Percentiles rank a stretch among this genome's conserved stretches.
These are phyloP conservation scores for Nannospalax galili DNA, from an alignment of 2,113 vertebrate genomes.

Conservation along the genomic window DNA sequence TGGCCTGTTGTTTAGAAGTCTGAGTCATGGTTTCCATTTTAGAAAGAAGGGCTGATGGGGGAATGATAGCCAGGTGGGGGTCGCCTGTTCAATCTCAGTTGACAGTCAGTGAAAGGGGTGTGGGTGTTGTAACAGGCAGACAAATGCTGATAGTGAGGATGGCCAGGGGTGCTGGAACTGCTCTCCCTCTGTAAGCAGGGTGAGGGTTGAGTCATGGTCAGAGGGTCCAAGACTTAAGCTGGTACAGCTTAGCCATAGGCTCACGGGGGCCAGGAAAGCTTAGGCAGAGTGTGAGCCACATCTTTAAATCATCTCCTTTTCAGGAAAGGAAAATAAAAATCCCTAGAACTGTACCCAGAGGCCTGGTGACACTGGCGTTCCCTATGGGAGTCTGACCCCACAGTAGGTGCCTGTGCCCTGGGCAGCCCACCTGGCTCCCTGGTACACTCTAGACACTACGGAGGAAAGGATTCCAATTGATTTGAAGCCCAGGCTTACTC, in stretches of 20 bases:
- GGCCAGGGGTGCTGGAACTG: background rate
- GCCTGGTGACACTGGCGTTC: background rate
- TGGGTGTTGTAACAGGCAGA: background rate
- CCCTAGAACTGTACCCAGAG: background rate
- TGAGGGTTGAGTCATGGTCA: rapidly evolving
- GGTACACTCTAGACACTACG: rapidly evolving
- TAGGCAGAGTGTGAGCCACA: background rate
- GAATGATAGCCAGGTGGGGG: constrained; percentile 60
- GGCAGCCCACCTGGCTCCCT: rapidly evolving
- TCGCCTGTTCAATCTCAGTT: constrained; percentile 48
- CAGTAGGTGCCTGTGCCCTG: rapidly evolving
- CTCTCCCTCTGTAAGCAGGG: no score
- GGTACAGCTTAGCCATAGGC: rapidly evolving
- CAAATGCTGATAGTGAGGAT: background rate
- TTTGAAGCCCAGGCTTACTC: background rate
- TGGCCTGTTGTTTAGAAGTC: background rate
- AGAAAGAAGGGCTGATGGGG: background rate
- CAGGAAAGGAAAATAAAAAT: background rate
- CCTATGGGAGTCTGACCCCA: rapidly evolving
- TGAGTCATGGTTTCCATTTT: constrained; percentile 55
- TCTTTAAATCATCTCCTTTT: constrained; percentile 8
- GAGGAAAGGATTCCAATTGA: background rate
- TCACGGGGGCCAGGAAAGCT: background rate
- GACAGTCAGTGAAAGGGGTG: background rate
- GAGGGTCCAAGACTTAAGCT: background rate